Percentiles rank a stretch among this genome's conserved stretches.
phyloP scores from a whole-genome alignment of 2,113 vertebrate species.

The Leptosomus discolor region DNA sequence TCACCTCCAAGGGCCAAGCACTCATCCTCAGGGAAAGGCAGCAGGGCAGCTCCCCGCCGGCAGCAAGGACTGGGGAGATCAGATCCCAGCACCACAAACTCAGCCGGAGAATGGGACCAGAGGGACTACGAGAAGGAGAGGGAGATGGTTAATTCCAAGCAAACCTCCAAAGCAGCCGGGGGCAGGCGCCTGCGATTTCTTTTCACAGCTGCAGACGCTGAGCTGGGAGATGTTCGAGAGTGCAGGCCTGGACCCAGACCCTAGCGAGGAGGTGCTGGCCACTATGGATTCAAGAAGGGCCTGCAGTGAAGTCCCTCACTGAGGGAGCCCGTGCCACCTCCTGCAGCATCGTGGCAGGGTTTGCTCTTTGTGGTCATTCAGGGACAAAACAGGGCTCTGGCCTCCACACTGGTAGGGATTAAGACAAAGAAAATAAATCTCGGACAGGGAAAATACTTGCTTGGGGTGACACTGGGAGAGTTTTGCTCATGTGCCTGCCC shows the following conservation, averaged over 20 bases:
- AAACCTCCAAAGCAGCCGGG: background rate
- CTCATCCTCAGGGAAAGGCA: background rate
- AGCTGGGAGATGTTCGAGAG: background rate
- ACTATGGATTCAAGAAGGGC: background rate
- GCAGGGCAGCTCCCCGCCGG: background rate
- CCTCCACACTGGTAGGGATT: background rate
- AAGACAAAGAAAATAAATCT: background rate
- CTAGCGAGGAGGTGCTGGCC: background rate
- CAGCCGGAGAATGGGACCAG: background rate
- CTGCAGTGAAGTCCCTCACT: background rate
- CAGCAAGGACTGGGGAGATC: background rate
- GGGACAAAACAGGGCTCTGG: background rate
- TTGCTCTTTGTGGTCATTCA: background rate
- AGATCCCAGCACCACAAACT: background rate
- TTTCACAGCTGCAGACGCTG: background rate
- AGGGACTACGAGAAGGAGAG: background rate
- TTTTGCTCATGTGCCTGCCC: background rate
- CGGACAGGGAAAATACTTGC: background rate
- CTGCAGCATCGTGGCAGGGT: background rate
- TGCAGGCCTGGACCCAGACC: background rate
- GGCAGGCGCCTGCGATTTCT: background rate
- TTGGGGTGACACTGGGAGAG: background rate
- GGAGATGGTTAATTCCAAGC: background rate
- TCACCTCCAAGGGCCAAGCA: background rate
- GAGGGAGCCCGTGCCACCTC: background rate